Evolutionary conservation across 35 echinoderm and acorn worm genomes (phyloP), one percentile per base, ranked within the genome.

Genomic region (Heliocidaris erythrogramma): DNA sequence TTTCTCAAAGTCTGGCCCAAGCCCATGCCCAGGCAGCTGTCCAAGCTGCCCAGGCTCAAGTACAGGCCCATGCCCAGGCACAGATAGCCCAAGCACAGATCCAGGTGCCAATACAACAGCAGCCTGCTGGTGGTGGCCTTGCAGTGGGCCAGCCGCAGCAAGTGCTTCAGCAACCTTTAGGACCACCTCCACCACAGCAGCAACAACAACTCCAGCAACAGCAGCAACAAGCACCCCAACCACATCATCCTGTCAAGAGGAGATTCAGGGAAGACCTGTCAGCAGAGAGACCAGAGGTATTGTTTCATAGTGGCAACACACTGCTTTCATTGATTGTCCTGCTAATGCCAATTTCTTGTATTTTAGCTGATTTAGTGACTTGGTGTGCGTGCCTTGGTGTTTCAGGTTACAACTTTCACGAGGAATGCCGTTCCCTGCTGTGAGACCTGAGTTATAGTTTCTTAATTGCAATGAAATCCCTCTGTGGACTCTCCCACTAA

Each of bases 251-350:
- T 27, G 91, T 59, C 16, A 92, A 92, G 91, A 49, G 91, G 49
- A 49, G 91, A 30, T 92, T 92, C 91, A 49, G 91, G 21, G 91
- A 92, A 59, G 91, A 92, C 30, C 49, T 92, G 91, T 2, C 49
- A 4, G 48, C 31, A 2, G 49, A 92, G 48, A 92, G 91, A 49
- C 48, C 91, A 2, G 91, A 92, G 91, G 91, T 92, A 92, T 50
- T 5, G 27, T 49, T 92, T 13, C 65, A n/a, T 21, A 78, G 18
- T n/a, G n/a, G n/a, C n/a, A n/a, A n/a, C 27, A 42, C 35, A 42
- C 35, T 42, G 35, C 35, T 21, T 10, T 14, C 52, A 56, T 56
- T 2, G 7, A 56, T 56, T 56, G 14, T 56, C 52, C 9, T 56
- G 7, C 52, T 56, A 56, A 56, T 11, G 11, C 52, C 52, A 10